Base-by-base conservation (phyloP, 2,888 invertebrate genomes). In the Agrilus biguttatus region DNA sequence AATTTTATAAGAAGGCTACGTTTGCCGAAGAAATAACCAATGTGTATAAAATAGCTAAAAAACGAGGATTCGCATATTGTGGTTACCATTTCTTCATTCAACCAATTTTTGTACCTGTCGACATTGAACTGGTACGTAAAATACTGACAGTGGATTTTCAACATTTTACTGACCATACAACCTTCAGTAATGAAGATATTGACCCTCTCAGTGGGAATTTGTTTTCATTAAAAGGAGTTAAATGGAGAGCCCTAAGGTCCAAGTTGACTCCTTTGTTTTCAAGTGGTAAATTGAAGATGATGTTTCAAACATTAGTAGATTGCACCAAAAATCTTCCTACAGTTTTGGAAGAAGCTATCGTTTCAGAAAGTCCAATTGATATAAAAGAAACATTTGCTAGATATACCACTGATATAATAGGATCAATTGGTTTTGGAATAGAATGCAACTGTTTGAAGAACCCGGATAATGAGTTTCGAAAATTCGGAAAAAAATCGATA, bases 221-320 rank as follows among this genome's bases (percentile, higher is more conserved):
- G 2, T 75, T 78, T 50, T 62, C 69, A 45, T 53, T 71, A 21
- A 64, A 63, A 34, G 75, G 72, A 0, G 59, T 67, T n/a, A 62
- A 67, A 14, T 82, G 81, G 80, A 75, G 69, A 50, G 66, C 62
- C 14, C 56, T 80, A 23, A 66, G 81, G 8, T 48, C 66, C 0
- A 77, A 78, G 50, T 59, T 80, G 51, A 70, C 78, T 1, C 75
- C 79, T 0, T 69, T 74, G 0, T 81, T 80, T 51, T 72, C 78
- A 0, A 69, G 77, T 0, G 76, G 75, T 5, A 80, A 78, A 58
- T 62, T 81, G 45, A 79, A 75, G 56, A 65, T 61, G 1, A 77
- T 80, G 74, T 78, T 75, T 50, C 66, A 66, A 0, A 67, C 73
- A 1, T 66, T 79, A n/a, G 67, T 73, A 32, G 65, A 70, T 28